Percentiles rank a stretch among this genome's conserved stretches.
phyloP scores from a whole-genome alignment of 2,797 vertebrate species.

The Peromyscus eremicus region DNA sequence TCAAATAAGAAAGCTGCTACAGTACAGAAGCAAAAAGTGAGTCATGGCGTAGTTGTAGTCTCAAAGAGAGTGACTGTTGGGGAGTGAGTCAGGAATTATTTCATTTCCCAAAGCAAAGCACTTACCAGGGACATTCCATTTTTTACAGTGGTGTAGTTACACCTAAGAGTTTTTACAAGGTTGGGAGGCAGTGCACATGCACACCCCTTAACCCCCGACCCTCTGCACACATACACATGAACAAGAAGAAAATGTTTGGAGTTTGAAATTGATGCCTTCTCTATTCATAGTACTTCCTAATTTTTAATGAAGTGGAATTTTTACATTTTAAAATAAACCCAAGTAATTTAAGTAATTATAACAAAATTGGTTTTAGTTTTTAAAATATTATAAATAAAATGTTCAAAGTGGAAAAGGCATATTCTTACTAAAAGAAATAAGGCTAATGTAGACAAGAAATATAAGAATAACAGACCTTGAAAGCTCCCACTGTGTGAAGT shows the following conservation, averaged over 20 bases:
- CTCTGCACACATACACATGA: no score
- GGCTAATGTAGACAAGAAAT: neutral
- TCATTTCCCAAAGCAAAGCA: neutral
- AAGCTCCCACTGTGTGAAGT: neutral
- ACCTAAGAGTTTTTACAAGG: neutral
- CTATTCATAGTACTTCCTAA: neutral
- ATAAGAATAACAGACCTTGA: neutral
- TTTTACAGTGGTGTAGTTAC: neutral
- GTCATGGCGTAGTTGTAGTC: neutral
- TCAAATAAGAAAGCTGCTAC: neutral
- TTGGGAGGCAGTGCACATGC: neutral
- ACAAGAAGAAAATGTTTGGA: neutral
- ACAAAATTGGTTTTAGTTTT: neutral
- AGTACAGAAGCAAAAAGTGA: neutral
- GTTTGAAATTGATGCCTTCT: neutral
- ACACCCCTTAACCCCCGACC: accelerated
- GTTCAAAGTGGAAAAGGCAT: neutral
- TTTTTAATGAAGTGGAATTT: neutral
- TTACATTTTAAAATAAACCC: neutral
- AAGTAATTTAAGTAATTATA: neutral
- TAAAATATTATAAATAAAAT: neutral
- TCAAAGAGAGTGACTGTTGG: neutral
- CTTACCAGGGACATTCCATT: neutral
- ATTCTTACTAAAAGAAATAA: neutral
- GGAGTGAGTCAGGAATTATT: neutral